These are phyloP conservation scores for Spatula clypeata DNA, from an alignment of 2,797 vertebrate species.

Conservation along the genomic window DNA sequence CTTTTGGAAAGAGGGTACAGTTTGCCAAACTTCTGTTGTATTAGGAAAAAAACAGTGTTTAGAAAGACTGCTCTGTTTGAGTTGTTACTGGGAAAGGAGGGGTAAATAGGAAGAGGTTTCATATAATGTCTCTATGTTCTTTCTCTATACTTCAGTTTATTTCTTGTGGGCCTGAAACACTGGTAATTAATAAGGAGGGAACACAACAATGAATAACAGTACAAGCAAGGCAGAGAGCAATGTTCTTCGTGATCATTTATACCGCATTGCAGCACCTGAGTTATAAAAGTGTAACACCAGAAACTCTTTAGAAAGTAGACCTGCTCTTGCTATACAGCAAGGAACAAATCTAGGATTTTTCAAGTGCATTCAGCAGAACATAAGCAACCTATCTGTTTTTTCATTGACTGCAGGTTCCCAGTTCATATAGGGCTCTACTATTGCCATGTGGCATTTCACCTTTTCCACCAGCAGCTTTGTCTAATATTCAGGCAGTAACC, in stretches of 20 bases:
- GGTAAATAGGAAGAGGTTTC: neutral
- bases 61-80: neutral
- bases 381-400: neutral
- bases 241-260: neutral
- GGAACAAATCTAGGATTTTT: neutral
- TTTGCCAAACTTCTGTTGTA: neutral
- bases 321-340: accelerated
- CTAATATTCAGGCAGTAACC: neutral
- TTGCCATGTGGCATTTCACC: neutral
- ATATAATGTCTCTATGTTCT: neutral
- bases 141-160: neutral
- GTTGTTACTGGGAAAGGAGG: neutral
- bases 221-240: neutral
- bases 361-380: neutral
- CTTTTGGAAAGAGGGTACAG: neutral
- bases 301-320: neutral
- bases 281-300: accelerated
- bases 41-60: accelerated
- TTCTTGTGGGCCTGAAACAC: neutral
- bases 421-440: neutral
- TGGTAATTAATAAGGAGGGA: neutral
- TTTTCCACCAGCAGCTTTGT: neutral
- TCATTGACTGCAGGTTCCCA: neutral
- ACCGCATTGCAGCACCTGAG: neutral
- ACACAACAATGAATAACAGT: neutral